Evolutionary conservation across 2,888 invertebrate genomes (phyloP), one percentile per base, ranked within the genome.

Genomic region (Ichneumoninae sp.): DNA sequence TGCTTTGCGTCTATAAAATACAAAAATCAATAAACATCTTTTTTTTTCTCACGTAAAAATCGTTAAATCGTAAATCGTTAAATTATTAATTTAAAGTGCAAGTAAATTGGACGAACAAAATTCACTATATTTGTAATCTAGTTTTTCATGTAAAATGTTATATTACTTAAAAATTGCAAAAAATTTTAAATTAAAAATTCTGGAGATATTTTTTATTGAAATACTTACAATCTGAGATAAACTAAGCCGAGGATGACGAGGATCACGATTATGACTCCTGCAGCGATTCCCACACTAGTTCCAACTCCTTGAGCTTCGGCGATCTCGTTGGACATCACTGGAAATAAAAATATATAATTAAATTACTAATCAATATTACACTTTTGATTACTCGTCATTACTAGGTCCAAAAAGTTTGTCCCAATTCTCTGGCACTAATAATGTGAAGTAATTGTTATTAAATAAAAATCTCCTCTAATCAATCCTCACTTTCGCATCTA

Each of bases 241-340:
- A 97, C 96, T 47, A 98, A 94, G 86, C 97, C 97, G 57, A 98
- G 95, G 75, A 98, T 94, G 88, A 98, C 95, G 16, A 98, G 95
- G 60, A 98, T 94, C 92, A 97, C 96, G 81, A 98, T 94, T 33
- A 98, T 97, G 0, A 98, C 96, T 8, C 97, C 98, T 63, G 97
- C 97, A 30, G 97, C 97, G 52, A 98, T 97, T 26, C 97, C 98
- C 26, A 98, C 97, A 85, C 97, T 97, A 8, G 97, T 96, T 0
- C 97, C 97, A 77, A 98, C 92, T 3, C 96, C 97, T 87, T 96
- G 96, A 0, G 96, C 96, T 91, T 97, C 97, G 30, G 96, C 94
- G 3, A 93, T 87, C 83, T 93, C 93, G 81, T 93, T 93, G 0
- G 89, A 82, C 63, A 89, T 86, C 78, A 91, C 93, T 93, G 82